phyloP scores from a whole-genome alignment of 2,797 vertebrate genomes.

The Anguilla anguilla region DNA sequence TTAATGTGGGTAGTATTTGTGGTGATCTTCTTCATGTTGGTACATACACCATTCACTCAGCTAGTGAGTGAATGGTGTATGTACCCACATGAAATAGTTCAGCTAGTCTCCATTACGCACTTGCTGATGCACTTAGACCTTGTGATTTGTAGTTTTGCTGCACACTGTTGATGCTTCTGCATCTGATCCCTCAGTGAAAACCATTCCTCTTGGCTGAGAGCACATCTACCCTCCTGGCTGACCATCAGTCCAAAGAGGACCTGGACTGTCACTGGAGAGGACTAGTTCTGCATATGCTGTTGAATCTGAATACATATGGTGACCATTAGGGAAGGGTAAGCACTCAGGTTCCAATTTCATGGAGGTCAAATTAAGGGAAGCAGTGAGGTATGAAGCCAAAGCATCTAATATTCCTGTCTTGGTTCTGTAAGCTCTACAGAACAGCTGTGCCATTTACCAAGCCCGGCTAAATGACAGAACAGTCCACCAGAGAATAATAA shows the following conservation, averaged over 20 bases:
- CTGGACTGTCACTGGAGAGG: neutral
- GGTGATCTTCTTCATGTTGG: neutral
- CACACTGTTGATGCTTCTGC: neutral
- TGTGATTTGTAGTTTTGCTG: neutral
- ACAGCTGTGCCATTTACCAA: neutral
- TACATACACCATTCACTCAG: neutral
- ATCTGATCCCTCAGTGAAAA: neutral
- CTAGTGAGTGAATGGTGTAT: too few relatives aligned
- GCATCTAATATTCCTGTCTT: neutral
- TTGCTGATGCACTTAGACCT: neutral
- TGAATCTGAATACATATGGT: neutral
- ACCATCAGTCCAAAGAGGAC: neutral
- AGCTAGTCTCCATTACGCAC: neutral
- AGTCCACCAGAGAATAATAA: neutral
- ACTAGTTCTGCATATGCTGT: neutral
- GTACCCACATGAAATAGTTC: neutral
- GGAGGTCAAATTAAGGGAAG: conserved; percentile 11
- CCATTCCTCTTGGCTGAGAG: neutral
- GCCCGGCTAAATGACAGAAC: neutral
- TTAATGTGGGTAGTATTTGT: too few relatives aligned
- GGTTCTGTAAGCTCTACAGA: neutral
- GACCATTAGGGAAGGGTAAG: neutral
- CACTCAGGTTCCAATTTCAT: neutral
- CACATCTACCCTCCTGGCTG: neutral
- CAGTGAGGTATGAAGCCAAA: neutral